phyloP scores from a whole-genome alignment of 2,113 vertebrate genomes.

The Girardinichthys multiradiatus region DNA sequence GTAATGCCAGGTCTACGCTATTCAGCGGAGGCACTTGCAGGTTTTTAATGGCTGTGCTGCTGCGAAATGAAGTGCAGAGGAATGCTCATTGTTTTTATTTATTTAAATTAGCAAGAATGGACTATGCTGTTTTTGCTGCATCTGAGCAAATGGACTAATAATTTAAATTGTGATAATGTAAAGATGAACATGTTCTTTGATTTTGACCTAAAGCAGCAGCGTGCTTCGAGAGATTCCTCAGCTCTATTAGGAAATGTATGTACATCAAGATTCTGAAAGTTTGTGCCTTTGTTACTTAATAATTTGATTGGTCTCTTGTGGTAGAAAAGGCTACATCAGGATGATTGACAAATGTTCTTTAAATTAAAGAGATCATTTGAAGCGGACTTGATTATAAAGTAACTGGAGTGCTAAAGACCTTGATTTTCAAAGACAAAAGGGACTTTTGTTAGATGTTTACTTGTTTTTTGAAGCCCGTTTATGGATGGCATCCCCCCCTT shows the following conservation, averaged over 20 bases:
- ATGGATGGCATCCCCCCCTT: conserved; percentile 27
- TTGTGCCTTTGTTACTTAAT: background rate
- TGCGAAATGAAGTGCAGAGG: conserved; percentile 5
- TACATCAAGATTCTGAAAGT: background rate
- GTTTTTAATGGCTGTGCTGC: conserved; percentile 25
- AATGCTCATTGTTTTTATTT: conserved; percentile 8
- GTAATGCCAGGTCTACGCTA: conserved; percentile 30
- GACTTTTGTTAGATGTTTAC: background rate
- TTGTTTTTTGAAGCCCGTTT: conserved; percentile 7
- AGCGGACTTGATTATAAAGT: conserved; percentile 1
- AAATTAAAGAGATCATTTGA: background rate
- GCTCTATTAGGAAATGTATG: background rate
- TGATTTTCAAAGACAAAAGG: conserved; percentile 15
- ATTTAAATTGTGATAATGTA: conserved; percentile 5
- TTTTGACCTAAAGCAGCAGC: conserved; percentile 7
- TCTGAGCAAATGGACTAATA: conserved; percentile 2
- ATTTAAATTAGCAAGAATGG: conserved; percentile 9
- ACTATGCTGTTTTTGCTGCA: background rate
- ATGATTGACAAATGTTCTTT: conserved; percentile 22
- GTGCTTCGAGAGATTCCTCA: background rate
- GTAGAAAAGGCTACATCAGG: background rate
- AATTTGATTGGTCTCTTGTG: background rate
- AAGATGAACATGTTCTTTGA: background rate
- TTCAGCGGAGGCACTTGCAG: conserved; percentile 11
- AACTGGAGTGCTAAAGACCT: background rate